phyloP scores from a whole-genome alignment of 2,113 vertebrate species.

The Menidia beryllina region DNA sequence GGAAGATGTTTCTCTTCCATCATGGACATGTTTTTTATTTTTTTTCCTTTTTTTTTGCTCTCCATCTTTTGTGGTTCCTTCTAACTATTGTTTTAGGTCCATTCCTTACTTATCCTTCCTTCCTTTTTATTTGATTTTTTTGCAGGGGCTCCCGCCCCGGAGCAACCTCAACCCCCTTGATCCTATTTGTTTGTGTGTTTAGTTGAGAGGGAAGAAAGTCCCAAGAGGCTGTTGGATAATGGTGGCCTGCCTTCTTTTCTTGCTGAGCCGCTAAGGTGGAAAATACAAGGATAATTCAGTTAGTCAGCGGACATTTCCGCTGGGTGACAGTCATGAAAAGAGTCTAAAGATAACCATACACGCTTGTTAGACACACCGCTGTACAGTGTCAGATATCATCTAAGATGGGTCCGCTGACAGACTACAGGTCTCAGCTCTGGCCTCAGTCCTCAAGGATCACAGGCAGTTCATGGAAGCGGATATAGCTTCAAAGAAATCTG shows the following conservation, averaged over 20 bases:
- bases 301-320: neutral
- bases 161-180: constrained; percentile 6
- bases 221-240: neutral
- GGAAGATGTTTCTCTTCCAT: constrained; percentile 3
- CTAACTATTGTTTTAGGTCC: constrained; percentile 7
- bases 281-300: neutral
- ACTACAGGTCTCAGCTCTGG: constrained; percentile 27
- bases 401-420: constrained; percentile 24
- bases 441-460: constrained; percentile 45
- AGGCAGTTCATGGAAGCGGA: constrained; percentile 50
- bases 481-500: constrained; percentile 47
- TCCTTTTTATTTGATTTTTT: constrained; percentile 59
- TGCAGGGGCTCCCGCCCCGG: constrained; percentile 27
- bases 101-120: constrained; percentile 17
- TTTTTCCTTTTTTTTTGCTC: no score
- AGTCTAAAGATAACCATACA: constrained; percentile 20
- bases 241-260: neutral
- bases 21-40: constrained; percentile 9
- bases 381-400: neutral
- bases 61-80: constrained; percentile 8
- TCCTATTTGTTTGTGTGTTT: constrained; percentile 5
- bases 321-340: constrained; percentile 8
- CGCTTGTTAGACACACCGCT: neutral
- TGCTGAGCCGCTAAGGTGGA: neutral
- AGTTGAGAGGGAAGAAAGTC: neutral